Percentiles rank a stretch among this genome's conserved stretches.
phyloP scores from a whole-genome alignment of 2,888 invertebrate species.

The Eretmocerus hayati region DNA sequence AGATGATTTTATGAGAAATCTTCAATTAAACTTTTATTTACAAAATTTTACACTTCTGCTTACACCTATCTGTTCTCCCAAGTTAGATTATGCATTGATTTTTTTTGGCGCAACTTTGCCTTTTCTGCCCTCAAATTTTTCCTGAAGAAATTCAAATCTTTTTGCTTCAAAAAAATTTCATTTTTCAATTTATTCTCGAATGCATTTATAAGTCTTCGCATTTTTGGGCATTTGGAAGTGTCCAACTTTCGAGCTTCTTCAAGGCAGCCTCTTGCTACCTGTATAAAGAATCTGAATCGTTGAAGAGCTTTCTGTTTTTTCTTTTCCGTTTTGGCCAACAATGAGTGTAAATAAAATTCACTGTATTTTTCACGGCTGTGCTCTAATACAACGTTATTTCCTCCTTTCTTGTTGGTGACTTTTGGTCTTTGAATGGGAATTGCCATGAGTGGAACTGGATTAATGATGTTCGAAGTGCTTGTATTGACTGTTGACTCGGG shows the following conservation, averaged over 20 bases:
- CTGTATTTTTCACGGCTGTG: not conserved
- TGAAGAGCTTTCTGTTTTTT: too few relatives aligned
- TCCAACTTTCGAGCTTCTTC: not conserved
- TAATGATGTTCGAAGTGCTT: too few relatives aligned
- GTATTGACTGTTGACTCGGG: too few relatives aligned
- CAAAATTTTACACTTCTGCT: too few relatives aligned
- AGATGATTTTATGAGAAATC: too few relatives aligned
- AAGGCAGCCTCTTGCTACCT: not conserved
- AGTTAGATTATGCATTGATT: too few relatives aligned
- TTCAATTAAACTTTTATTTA: too few relatives aligned
- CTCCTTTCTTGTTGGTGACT: not conserved
- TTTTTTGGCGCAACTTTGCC: not conserved
- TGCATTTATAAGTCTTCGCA: constrained; percentile 4
- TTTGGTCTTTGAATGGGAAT: too few relatives aligned
- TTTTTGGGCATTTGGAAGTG: constrained; percentile 5
- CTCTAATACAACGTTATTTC: not conserved
- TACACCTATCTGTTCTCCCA: too few relatives aligned
- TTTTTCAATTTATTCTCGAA: constrained; percentile 11
- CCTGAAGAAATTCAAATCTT: not conserved
- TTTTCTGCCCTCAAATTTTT: not conserved
- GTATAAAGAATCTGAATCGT: too few relatives aligned
- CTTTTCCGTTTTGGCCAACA: too few relatives aligned
- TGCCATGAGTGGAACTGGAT: too few relatives aligned
- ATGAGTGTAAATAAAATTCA: not conserved
- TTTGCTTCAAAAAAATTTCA: not conserved